Base-by-base conservation (phyloP, 2,888 invertebrate species). In the Aplocera efformata region DNA sequence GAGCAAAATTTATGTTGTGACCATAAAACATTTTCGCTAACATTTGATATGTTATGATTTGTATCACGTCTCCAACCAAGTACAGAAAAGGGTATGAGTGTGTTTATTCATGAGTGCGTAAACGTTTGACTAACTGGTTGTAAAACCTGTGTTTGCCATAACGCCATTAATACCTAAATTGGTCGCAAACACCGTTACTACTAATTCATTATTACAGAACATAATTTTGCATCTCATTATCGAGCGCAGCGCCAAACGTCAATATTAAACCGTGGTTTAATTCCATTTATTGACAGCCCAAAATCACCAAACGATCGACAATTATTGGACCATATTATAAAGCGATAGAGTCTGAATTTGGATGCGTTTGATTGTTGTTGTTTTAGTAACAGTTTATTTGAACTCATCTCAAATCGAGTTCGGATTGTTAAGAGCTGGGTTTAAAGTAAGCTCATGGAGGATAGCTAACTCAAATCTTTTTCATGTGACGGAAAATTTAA, bases 221-320 rank as follows among this genome's bases (percentile, higher is more conserved):
- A 47, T 8, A 17, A 13, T 29, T 22, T 56, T 61, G 63, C 64
- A 68, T 67, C 68, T 66, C 64, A 72, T 76, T 75, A 72, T 58
- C 62, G 51, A 58, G 59, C 22, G 65, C 60, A 63, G 66, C 66
- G 32, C 22, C 51, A 54, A 60, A 44, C 58, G 70, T 70, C 67
- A 74, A 76, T 69, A 73, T 72, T 64, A 65, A 65, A 67, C 57
- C 62, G 60, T 55, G 64, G 67, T 67, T 70, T 71, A 69, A 72
- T 74, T 72, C 65, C 67, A 60, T 63, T 75, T 45, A 52, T 55
- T 52, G 42, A 51, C 46, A 28, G 35, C 26, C 11, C 31, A 8
- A 17, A 32, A 32, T 9, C 31, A 32, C 22, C 32, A 10, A 33
- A 10, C 10, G 7, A 36, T 32, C 11, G 1, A 26, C 35, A 31